phyloP scores from a whole-genome alignment of 2,113 vertebrate species.

The Tachuris rubrigastra region DNA sequence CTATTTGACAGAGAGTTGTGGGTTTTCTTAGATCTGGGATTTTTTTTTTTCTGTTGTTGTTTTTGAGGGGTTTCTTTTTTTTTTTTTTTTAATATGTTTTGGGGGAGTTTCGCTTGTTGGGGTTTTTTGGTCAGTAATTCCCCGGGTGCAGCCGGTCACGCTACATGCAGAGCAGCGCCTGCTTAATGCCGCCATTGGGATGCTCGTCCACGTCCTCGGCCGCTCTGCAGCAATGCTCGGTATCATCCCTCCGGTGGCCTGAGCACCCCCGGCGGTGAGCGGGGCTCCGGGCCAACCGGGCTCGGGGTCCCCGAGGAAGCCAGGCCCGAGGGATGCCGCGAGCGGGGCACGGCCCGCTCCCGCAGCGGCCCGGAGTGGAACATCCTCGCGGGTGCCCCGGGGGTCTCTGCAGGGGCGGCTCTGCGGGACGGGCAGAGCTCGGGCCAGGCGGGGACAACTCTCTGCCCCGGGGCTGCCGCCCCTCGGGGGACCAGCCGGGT shows the following conservation, averaged over 20 bases:
- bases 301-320: no score
- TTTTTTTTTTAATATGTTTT: not conserved
- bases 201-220: not conserved
- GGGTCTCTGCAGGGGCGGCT: not conserved
- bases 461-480: not conserved
- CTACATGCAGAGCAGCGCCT: not conserved
- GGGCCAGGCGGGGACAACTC: not conserved
- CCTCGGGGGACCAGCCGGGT: not conserved
- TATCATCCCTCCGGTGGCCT: not conserved
- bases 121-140: not conserved
- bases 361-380: not conserved
- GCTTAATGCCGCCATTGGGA: not conserved
- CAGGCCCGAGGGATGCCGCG: not conserved
- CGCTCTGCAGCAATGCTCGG: not conserved
- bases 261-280: not conserved
- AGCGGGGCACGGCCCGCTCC: not conserved
- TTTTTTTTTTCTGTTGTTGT: not conserved
- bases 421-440: no score
- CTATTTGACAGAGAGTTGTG: not conserved
- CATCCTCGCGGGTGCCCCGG: not conserved
- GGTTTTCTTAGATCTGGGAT: not conserved
- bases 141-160: not conserved
- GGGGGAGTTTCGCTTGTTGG: not conserved
- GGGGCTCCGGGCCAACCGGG: not conserved
- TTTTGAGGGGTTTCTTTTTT: rapidly evolving